Evolutionary conservation across 2,113 vertebrate species (phyloP).

Genomic region (Suncus etruscus): DNA sequence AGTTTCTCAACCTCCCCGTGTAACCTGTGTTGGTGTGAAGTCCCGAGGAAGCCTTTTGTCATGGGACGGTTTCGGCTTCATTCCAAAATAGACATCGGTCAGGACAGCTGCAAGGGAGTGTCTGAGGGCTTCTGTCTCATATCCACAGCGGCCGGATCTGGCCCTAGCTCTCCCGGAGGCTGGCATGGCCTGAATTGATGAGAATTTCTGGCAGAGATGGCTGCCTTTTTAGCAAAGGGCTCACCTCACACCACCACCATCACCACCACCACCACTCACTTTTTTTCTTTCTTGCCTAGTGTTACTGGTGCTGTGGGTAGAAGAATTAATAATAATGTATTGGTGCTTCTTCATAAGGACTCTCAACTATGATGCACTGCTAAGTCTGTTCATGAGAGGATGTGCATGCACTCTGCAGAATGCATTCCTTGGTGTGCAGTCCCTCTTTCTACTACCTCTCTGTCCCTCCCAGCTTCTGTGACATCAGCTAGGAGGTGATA

Average conservation of each 20-base stretch:
- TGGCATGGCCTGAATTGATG: constrained; percentile 64
- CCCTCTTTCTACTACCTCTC: constrained; percentile 35
- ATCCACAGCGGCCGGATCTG: constrained; percentile 42
- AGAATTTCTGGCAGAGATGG: constrained; percentile 61
- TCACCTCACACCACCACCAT: too few relatives aligned
- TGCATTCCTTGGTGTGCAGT: constrained; percentile 12
- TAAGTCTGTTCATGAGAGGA: background rate
- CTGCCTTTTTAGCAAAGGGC: constrained; percentile 22
- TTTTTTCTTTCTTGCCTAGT: constrained; percentile 19
- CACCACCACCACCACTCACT: too few relatives aligned
- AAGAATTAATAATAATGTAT: background rate
- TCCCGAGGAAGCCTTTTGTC: constrained; percentile 60
- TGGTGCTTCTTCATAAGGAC: background rate
- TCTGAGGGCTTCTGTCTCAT: constrained; percentile 67
- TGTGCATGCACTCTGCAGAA: background rate
- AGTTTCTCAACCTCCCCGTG: background rate
- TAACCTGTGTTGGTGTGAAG: constrained; percentile 59
- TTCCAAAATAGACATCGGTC: constrained; percentile 68
- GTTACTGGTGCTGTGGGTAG: background rate
- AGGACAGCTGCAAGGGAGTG: constrained; percentile 73
- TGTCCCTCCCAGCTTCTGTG: constrained; percentile 42
- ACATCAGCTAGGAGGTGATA: constrained; percentile 75
- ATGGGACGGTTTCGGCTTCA: constrained; percentile 51
- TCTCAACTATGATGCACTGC: constrained; percentile 1
- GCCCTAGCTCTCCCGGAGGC: constrained; percentile 59